These are phyloP conservation scores for Rhea pennata DNA, from an alignment of 2,113 vertebrate genomes.

Conservation along the genomic window DNA sequence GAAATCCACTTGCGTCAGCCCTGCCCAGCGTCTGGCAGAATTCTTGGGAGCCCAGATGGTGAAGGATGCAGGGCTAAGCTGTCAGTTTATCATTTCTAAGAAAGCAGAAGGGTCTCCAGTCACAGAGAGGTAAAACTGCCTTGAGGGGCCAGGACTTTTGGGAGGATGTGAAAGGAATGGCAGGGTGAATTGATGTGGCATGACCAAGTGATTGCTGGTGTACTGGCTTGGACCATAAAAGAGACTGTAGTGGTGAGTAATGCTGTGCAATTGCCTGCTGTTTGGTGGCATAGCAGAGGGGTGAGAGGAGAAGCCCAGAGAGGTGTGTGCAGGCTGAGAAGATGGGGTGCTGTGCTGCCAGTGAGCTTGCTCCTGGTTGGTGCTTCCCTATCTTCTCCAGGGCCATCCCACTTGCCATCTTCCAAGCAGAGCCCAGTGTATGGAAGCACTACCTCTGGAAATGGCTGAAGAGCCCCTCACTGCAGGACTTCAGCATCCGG, in stretches of 20 bases:
- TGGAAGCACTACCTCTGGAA: slow-evolving; percentile 95
- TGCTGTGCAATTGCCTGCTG: accelerated
- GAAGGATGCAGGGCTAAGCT: slow-evolving; percentile 95
- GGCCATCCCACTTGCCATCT: slow-evolving; percentile 95
- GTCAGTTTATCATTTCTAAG: slow-evolving; percentile 94
- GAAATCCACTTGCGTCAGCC: slow-evolving; percentile 98
- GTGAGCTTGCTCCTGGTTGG: neutral
- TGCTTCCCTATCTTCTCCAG: slow-evolving; percentile 65
- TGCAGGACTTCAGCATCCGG: no score
- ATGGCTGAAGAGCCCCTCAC: slow-evolving; percentile 93
- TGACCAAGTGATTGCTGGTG: neutral
- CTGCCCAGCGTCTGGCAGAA: slow-evolving; percentile 95
- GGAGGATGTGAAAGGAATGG: neutral
- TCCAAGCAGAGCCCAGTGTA: slow-evolving; percentile 93
- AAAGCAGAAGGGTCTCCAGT: slow-evolving; percentile 96
- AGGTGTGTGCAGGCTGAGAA: neutral
- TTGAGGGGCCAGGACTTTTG: neutral
- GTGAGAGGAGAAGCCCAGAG: neutral
- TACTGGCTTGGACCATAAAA: neutral
- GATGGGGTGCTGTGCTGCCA: neutral
- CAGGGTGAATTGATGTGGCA: neutral
- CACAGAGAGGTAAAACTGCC: slow-evolving; percentile 85
- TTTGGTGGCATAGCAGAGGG: accelerated
- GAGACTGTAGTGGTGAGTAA: accelerated
- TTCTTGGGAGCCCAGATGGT: slow-evolving; percentile 99